Conservation (phyloP, 2,797 vertebrate genomes). For the Miichthys miiuy region DNA sequence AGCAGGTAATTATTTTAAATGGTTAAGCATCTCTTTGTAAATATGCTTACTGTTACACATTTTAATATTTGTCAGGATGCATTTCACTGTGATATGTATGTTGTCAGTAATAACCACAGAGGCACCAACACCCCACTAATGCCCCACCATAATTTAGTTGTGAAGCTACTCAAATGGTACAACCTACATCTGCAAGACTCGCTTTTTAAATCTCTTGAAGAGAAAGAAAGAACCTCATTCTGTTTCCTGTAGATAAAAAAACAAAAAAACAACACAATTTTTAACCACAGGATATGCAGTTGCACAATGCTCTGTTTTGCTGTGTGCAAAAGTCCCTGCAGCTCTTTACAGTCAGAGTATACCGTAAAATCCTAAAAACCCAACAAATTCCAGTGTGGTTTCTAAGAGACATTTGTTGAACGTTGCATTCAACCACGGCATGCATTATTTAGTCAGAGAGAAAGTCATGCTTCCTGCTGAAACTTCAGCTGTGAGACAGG, state of each 20-base stretch:
- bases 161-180: neutral
- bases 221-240: neutral
- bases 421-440: neutral
- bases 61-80: neutral
- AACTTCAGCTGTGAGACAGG: conserved; percentile 3
- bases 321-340: neutral
- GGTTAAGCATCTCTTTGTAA: neutral
- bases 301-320: neutral
- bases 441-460: conserved; percentile 43
- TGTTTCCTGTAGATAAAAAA: neutral
- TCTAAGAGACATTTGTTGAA: neutral
- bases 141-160: too few relatives aligned
- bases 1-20: conserved; percentile 19
- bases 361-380: too few relatives aligned
- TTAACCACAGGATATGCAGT: neutral
- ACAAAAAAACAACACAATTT: too few relatives aligned
- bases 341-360: too few relatives aligned
- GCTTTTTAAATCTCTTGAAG: accelerated
- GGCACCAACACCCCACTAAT: neutral
- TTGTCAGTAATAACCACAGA: neutral
- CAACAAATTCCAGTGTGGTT: neutral
- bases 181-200: too few relatives aligned
- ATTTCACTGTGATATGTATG: neutral
- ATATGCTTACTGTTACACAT: neutral
- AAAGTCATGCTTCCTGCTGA: conserved; percentile 1